A percentile compares a stretch with the other conserved stretches of the same genome.
Evolutionary conservation across 2,888 invertebrate genomes (phyloP).

Genomic region (Xestia ashworthii): DNA sequence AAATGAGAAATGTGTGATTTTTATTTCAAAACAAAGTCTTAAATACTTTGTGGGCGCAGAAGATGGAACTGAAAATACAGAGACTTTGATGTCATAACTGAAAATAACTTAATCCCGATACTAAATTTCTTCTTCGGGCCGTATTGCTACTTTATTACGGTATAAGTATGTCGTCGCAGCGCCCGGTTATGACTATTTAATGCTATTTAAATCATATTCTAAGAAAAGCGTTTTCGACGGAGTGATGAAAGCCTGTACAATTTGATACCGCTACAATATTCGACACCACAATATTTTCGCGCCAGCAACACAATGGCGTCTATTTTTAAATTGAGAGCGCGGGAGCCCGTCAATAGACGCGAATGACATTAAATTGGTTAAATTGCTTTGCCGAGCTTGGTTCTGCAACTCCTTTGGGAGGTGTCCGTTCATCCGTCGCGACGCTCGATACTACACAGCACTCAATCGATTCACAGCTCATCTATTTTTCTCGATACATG

Average conservation of each 20-base stretch:
- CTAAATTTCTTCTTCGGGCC: slow-evolving; percentile 72
- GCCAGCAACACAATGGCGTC: slow-evolving; percentile 83
- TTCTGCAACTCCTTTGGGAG: slow-evolving; percentile 84
- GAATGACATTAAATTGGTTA: slow-evolving; percentile 90
- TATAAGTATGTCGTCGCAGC: slow-evolving; percentile 82
- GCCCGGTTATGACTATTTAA: slow-evolving; percentile 80
- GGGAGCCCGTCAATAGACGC: slow-evolving; percentile 86
- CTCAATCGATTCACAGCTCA: slow-evolving; percentile 75
- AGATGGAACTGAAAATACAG: slow-evolving; percentile 62
- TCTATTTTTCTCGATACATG: slow-evolving; percentile 72
- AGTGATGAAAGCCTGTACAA: slow-evolving; percentile 51
- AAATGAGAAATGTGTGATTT: slow-evolving; percentile 41
- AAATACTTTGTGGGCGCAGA: slow-evolving; percentile 43
- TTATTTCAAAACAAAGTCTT: slow-evolving; percentile 30
- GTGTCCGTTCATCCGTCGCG: slow-evolving; percentile 75
- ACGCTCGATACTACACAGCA: slow-evolving; percentile 66
- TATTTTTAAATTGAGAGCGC: slow-evolving; percentile 89
- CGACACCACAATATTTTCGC: slow-evolving; percentile 75
- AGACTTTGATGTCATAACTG: slow-evolving; percentile 65
- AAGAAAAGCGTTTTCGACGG: slow-evolving; percentile 72
- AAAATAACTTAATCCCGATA: slow-evolving; percentile 67
- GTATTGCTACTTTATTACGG: slow-evolving; percentile 79
- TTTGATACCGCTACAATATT: slow-evolving; percentile 56
- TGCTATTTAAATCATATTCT: slow-evolving; percentile 84
- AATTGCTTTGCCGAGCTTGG: slow-evolving; percentile 87